Conservation (phyloP, 30 jellyfish, hydroid and myxozoan genomes). For the Pelagia noctiluca region DNA sequence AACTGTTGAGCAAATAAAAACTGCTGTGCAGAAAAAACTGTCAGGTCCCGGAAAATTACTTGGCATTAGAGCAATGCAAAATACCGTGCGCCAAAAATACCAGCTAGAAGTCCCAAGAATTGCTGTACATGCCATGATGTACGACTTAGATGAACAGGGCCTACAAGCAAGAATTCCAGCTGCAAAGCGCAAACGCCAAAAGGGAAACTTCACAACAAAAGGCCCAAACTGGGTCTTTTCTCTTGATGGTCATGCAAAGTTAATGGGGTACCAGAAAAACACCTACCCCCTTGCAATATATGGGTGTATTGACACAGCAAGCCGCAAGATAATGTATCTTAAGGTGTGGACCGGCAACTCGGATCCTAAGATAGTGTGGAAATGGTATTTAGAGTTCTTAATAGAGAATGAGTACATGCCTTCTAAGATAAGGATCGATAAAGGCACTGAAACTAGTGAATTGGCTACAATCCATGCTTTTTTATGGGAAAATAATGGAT, state of each 20-base stretch:
- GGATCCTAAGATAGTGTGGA: conserved; percentile 55
- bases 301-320: conserved; percentile 73
- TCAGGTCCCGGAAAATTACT: conserved; percentile 51
- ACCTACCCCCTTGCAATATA: conserved; percentile 74
- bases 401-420: conserved; percentile 41
- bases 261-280: conserved; percentile 70
- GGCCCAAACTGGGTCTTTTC: conserved; percentile 55
- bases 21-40: conserved; percentile 33
- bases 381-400: conserved; percentile 69
- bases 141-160: conserved; percentile 37
- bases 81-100: conserved; percentile 35
- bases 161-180: conserved; percentile 13
- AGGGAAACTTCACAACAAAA: conserved; percentile 34
- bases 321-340: conserved; percentile 47
- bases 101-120: conserved; percentile 22
- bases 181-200: not conserved
- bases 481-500: conserved; percentile 19
- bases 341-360: conserved; percentile 41
- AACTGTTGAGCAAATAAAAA: conserved; percentile 29
- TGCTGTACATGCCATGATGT: conserved; percentile 51
- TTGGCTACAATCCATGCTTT: conserved; percentile 51
- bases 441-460: conserved; percentile 66
- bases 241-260: conserved; percentile 74
- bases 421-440: conserved; percentile 23
- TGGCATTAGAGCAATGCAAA: conserved; percentile 42